Evolutionary conservation across 2,888 invertebrate genomes (phyloP).

Genomic region (Noctua comes): DNA sequence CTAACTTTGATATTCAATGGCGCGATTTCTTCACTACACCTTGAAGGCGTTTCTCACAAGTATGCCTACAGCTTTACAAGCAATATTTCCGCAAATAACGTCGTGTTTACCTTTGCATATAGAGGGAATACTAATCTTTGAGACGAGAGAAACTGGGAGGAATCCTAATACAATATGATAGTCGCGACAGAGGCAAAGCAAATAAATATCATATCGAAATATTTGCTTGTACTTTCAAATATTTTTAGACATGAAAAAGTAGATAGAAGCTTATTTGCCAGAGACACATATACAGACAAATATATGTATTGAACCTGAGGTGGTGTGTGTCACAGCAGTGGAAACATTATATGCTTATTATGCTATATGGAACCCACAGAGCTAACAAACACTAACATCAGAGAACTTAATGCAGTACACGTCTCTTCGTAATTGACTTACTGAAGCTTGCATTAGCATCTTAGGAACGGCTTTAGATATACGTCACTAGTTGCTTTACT

Average conservation of each 20-base stretch:
- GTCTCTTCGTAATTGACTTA: background rate
- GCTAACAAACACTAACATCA: background rate
- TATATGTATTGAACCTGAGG: background rate
- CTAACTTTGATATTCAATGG: background rate
- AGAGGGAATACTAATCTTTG: constrained; percentile 38
- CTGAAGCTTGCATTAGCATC: constrained; percentile 16
- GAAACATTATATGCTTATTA: background rate
- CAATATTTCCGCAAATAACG: constrained; percentile 27
- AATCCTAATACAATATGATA: constrained; percentile 19
- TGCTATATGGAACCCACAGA: background rate
- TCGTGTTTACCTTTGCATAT: constrained; percentile 28
- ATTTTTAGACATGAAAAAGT: constrained; percentile 5
- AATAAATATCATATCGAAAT: constrained; percentile 25
- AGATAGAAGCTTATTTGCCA: constrained; percentile 19
- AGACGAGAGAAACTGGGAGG: constrained; percentile 11
- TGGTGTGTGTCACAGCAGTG: background rate
- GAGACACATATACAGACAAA: background rate
- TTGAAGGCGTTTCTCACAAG: background rate
- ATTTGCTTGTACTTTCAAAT: constrained; percentile 1
- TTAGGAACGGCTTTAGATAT: background rate
- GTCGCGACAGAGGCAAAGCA: background rate
- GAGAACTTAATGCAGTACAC: constrained; percentile 8
- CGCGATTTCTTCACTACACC: background rate
- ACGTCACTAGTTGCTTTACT: background rate
- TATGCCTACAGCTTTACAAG: background rate